Conservation (phyloP, 2,113 vertebrate species). For the Protobothrops mucrosquamatus region DNA sequence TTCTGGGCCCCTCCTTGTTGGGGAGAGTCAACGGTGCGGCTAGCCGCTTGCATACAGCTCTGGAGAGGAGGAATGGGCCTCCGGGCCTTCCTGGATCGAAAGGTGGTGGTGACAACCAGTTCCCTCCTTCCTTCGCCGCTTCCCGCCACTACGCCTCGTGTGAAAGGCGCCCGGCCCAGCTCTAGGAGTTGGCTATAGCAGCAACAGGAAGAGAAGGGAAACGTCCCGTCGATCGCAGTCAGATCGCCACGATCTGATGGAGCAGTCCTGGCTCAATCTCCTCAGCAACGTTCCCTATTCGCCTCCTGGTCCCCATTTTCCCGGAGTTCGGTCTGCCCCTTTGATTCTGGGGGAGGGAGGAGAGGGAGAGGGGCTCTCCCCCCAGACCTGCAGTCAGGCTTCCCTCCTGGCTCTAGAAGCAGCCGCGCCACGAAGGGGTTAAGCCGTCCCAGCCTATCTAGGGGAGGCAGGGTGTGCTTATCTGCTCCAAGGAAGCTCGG, state of each 20-base stretch:
- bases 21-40: not conserved
- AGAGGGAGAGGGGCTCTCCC: not conserved
- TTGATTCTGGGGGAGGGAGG: not conserved
- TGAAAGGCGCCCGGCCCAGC: not conserved
- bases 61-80: not conserved
- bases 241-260: not conserved
- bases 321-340: not conserved
- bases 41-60: not conserved
- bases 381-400: not conserved
- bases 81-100: not conserved
- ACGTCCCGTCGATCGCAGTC: not conserved
- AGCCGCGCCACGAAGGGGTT: constrained; percentile 4
- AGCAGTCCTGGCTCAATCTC: not conserved
- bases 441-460: not conserved
- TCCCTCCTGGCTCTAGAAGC: not conserved
- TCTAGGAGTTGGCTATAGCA: not conserved
- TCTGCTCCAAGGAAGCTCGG: not conserved
- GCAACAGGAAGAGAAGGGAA: not conserved
- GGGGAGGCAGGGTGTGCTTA: not conserved
- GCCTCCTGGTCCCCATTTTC: not conserved
- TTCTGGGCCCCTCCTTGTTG: not conserved
- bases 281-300: not conserved
- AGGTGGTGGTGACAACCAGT: not conserved
- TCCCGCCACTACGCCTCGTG: not conserved
- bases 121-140: too few species aligned